Evolutionary conservation across 2,113 vertebrate genomes (phyloP), one percentile per base, ranked within the genome.

Genomic region (Salvelinus namaycush): DNA sequence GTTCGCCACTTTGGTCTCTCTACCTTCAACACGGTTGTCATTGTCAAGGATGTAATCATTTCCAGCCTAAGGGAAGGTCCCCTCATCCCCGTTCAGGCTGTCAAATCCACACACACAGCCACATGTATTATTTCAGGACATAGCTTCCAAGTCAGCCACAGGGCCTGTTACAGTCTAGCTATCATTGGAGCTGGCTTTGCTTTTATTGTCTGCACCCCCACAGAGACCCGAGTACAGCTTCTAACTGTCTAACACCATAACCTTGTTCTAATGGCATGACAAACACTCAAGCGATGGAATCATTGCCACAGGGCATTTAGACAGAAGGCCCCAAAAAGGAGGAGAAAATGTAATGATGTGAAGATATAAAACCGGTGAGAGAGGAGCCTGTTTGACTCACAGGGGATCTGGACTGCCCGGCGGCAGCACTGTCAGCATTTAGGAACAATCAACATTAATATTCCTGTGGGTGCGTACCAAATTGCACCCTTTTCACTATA

Each of bases 311-410:
- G 78, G 69, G 72, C 20, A 7, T 64, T 20, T 31, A 31, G 5
- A 29, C 51, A 74, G 57, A 51, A 60, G 64, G 65, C 66, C 67
- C 57, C 29, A 54, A 73, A 62, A 67, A 59, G 51, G 62, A 49
- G 29, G 51, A 68, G 74, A 75, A 44, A 74, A 73, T 68, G 71
- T 77, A 81, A 84, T 84, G 71, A 82, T 83, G 70, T 78, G 64
- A 79, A 9, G 39, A 54, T 68, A 66, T 29, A 76, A 20, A 66
- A n/a, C 65, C 18, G 29, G 44, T n/a, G 22, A 72, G 59, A 70
- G 31, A 34, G 78, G 69, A 27, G 24, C 34, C 54, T 14, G 16
- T 44, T 44, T 11, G 9, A 68, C 8, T 34, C 20, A 27, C 26
- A 39, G 67, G 7, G 16, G 22, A n/a, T 6, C 18, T 68, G 67